Evolutionary conservation across 2,113 vertebrate genomes (phyloP).

Genomic region (Upupa epops): DNA sequence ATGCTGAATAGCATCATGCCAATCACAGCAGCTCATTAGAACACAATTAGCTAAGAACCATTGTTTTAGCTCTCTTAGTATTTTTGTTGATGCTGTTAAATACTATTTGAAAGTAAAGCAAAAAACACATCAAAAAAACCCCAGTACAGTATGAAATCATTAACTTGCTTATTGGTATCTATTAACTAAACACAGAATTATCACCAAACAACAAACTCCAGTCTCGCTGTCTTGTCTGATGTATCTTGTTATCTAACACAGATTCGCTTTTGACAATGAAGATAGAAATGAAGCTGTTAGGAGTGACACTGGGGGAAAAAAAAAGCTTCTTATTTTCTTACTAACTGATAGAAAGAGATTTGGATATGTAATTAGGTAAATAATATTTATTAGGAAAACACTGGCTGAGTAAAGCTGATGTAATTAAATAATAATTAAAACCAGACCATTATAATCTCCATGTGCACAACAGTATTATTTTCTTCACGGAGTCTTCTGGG

Average conservation of each 20-base stretch:
- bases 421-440: not conserved
- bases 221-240: not conserved
- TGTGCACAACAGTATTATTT: not conserved
- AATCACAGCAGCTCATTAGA: not conserved
- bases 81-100: not conserved
- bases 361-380: not conserved
- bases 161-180: not conserved
- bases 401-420: not conserved
- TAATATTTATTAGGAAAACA: not conserved
- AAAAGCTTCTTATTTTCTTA: not conserved
- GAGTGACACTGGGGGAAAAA: not conserved
- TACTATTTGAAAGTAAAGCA: not conserved
- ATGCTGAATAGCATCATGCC: not conserved
- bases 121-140: not conserved
- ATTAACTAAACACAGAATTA: not conserved
- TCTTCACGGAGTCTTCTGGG: not conserved
- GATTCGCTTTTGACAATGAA: not conserved
- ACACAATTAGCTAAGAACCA: not conserved
- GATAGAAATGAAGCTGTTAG: not conserved
- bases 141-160: not conserved
- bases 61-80: not conserved
- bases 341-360: not conserved
- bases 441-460: not conserved
- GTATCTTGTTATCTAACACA: not conserved
- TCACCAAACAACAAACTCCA: not conserved